These are phyloP conservation scores for Agelastica alni DNA, from an alignment of 2,888 invertebrate genomes.

Conservation along the genomic window DNA sequence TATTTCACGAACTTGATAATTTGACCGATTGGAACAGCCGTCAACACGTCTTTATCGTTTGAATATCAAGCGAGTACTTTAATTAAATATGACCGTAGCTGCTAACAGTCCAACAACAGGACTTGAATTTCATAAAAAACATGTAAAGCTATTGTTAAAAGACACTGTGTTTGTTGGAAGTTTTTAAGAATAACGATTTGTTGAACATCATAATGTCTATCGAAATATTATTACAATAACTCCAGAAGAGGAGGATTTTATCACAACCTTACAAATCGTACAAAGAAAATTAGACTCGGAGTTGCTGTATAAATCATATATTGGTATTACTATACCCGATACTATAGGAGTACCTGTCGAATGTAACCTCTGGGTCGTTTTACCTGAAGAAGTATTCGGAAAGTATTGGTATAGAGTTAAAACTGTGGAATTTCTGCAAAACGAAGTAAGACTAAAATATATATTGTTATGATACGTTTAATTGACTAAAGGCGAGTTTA, in stretches of 20 bases:
- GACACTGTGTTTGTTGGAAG: conserved; percentile 67
- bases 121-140: conserved; percentile 39
- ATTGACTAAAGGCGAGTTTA: too few species aligned
- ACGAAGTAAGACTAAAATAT: conserved; percentile 64
- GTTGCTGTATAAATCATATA: conserved; percentile 57
- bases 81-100: conserved; percentile 39
- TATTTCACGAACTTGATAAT: too few species aligned
- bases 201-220: conserved; percentile 54
- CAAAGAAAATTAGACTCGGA: conserved; percentile 56
- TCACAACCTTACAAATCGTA: conserved; percentile 60
- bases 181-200: conserved; percentile 66
- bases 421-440: conserved; percentile 61
- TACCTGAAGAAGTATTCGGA: conserved; percentile 65
- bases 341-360: conserved; percentile 50
- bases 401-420: conserved; percentile 71
- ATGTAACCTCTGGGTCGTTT: conserved; percentile 66
- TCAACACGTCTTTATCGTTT: too few species aligned
- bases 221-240: conserved; percentile 67
- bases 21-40: too few species aligned
- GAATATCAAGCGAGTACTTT: too few species aligned
- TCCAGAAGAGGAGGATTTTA: conserved; percentile 63
- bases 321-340: conserved; percentile 53
- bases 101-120: conserved; percentile 16
- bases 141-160: conserved; percentile 59
- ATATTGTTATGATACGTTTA: too few species aligned